These are phyloP conservation scores for Chelmon rostratus DNA, from an alignment of 2,797 vertebrate species.

Conservation along the genomic window DNA sequence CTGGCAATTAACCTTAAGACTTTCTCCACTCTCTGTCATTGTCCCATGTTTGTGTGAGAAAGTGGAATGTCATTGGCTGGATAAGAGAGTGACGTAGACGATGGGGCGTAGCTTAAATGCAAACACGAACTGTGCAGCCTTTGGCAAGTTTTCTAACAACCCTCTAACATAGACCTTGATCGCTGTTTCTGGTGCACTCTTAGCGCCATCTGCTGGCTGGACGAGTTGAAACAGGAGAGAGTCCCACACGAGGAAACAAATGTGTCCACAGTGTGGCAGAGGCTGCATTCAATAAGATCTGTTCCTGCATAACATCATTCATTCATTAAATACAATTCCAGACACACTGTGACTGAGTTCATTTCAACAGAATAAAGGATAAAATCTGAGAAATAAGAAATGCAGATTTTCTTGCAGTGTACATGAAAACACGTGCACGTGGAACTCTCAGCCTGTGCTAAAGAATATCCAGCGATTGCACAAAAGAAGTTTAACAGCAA, in stretches of 20 bases:
- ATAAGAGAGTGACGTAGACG: neutral
- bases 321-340: too few relatives aligned
- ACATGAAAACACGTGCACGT: neutral
- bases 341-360: neutral
- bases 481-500: neutral
- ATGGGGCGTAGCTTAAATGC: neutral
- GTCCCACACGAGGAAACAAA: neutral
- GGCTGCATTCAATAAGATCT: neutral
- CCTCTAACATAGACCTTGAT: constrained; percentile 36
- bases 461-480: neutral
- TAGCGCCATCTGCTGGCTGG: constrained; percentile 58
- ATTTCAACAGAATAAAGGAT: neutral
- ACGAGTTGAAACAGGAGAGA: neutral
- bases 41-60: constrained; percentile 3
- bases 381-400: neutral
- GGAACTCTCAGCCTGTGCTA: too few relatives aligned
- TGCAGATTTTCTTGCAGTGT: neutral
- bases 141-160: neutral
- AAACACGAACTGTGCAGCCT: neutral
- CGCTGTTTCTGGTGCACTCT: constrained; percentile 6
- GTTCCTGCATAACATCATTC: too few relatives aligned
- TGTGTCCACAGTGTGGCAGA: neutral
- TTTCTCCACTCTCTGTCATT: neutral
- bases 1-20: neutral
- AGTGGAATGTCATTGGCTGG: constrained; percentile 12